A percentile compares a stretch with the other conserved stretches of the same genome.
These are phyloP conservation scores for Acrossocheilus fasciatus DNA, from an alignment of 2,797 vertebrate genomes.

Conservation along the genomic window DNA sequence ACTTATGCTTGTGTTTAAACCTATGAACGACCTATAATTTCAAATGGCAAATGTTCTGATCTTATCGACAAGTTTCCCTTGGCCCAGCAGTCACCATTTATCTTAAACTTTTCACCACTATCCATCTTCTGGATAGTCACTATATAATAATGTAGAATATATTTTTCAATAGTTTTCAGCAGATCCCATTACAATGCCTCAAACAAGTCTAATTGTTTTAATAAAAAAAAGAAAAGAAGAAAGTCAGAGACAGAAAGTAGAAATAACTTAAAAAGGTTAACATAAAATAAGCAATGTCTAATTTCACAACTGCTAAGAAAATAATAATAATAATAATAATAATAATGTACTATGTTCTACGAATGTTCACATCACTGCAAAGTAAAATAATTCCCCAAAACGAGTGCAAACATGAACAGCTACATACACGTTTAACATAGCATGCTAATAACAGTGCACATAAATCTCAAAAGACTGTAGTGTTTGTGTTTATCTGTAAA, in stretches of 20 bases:
- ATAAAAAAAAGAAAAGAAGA: constrained; percentile 9
- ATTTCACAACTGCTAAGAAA: constrained; percentile 53
- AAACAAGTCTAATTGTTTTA: constrained; percentile 20
- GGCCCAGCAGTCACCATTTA: constrained; percentile 32
- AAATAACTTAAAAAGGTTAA: constrained; percentile 16
- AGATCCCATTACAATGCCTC: constrained; percentile 52
- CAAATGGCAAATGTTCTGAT: background rate
- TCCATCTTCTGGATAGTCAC: constrained; percentile 48
- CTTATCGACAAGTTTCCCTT: constrained; percentile 26
- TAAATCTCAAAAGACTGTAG: constrained; percentile 68
- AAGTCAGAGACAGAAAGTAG: constrained; percentile 35
- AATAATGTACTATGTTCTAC: background rate
- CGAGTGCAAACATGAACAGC: constrained; percentile 55
- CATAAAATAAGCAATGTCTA: constrained; percentile 48
- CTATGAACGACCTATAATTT: background rate
- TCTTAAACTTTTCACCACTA: constrained; percentile 36
- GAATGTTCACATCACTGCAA: constrained; percentile 3
- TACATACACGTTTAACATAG: constrained; percentile 42
- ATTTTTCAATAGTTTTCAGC: background rate
- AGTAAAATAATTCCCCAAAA: constrained; percentile 34
- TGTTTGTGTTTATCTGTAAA: constrained; percentile 66
- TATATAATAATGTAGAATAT: background rate
- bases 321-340: background rate
- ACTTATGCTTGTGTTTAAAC: background rate
- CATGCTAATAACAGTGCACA: constrained; percentile 53